Evolutionary conservation across 2,113 vertebrate genomes (phyloP), one percentile per base, ranked within the genome.

Genomic region (Menura novaehollandiae): DNA sequence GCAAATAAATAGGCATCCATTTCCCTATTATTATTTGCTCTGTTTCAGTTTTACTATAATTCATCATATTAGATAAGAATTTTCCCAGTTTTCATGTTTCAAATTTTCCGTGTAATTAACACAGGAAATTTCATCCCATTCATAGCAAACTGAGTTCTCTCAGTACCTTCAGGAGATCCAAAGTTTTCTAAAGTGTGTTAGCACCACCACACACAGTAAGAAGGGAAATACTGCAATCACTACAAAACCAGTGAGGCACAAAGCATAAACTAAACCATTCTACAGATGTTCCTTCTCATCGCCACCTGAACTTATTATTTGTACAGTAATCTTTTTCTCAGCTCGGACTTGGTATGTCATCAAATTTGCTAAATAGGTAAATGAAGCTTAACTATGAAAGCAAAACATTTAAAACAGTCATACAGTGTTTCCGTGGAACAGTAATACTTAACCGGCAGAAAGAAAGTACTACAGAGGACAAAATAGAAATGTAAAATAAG

Each of bases 381-480:
- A 84, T 67, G 52, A 85, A 64, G 62, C 56, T n/a, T 68, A 56
- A 72, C 76, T 77, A 52, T 26, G 64, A 90, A 95, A 85, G 51
- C 9, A 74, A 79, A 89, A 93, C 55, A 76, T 83, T 87, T 79
- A 28, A 37, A 89, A 60, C 41, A 93, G 47, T 66, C 71, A 80
- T 80, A 91, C n/a, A 71, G 67, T 71, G 71, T 93, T 95, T 56
- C 37, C 51, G 17, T 11, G 77, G 75, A 90, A 96, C 78, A 94
- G 80, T 59, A 69, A 33, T 18, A 73, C 46, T 37, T 80, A 88
- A 86, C 0, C 91, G 44, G 75, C 90, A 95, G 74, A 93, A 93
- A 91, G 52, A 77, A 90, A 81, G 52, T 37, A 75, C 47, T 37
- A 67, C 10, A 71, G 75, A 90, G 10, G 11, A 85, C 43, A 66